phyloP scores from a whole-genome alignment of 2,113 vertebrate genomes.

The Ceyx cyanopectus region DNA sequence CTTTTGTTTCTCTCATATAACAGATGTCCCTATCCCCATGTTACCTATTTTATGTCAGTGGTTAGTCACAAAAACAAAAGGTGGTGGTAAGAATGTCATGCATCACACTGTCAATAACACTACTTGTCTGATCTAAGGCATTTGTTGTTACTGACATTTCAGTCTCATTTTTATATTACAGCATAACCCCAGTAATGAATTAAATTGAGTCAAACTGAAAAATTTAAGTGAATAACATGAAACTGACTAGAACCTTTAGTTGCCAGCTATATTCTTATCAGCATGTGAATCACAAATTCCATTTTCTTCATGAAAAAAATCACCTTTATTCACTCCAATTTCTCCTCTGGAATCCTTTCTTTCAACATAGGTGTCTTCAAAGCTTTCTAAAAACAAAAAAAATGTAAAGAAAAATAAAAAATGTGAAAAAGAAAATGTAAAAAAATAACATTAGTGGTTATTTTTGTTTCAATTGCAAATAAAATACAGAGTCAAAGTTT shows the following conservation, averaged over 20 bases:
- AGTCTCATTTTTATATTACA: conserved; percentile 1
- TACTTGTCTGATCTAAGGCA: conserved; percentile 5
- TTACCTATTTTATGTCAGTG: conserved; percentile 11
- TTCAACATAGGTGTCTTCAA: neutral
- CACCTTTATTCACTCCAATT: neutral
- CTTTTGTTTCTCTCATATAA: conserved; percentile 23
- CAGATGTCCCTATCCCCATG: conserved; percentile 49
- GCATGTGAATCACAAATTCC: neutral
- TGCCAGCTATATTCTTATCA: conserved; percentile 24
- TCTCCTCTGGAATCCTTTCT: neutral
- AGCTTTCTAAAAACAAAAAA: conserved; percentile 12
- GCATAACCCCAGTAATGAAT: neutral
- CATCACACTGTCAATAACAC: conserved; percentile 16
- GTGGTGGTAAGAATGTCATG: neutral
- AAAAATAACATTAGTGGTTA: neutral
- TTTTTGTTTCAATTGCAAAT: neutral
- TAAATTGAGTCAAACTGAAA: conserved; percentile 3
- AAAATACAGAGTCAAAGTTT: neutral
- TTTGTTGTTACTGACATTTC: conserved; percentile 48
- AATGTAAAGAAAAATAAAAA: neutral
- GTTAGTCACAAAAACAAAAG: conserved; percentile 46
- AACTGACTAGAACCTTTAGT: conserved; percentile 29
- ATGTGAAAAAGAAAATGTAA: neutral
- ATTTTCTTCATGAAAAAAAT: conserved; percentile 20
- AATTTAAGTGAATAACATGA: conserved; percentile 13